phyloP scores from a whole-genome alignment of 2,113 vertebrate genomes.

The Cyprinodon brontotheroides region DNA sequence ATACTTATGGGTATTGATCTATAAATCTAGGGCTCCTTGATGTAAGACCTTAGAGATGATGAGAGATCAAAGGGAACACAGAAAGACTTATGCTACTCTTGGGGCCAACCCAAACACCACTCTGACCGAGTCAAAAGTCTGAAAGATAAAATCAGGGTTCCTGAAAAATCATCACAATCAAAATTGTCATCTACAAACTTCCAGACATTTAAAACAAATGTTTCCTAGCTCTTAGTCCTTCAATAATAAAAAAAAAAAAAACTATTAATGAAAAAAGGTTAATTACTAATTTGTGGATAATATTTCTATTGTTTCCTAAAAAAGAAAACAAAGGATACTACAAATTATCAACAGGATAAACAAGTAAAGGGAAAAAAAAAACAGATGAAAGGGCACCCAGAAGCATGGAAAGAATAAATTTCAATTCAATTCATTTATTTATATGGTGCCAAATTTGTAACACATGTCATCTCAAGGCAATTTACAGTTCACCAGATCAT shows the following conservation, averaged over 20 bases:
- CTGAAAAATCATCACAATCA: neutral
- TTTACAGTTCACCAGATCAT: too few relatives aligned
- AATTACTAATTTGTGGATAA: neutral
- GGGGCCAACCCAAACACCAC: conserved; percentile 18
- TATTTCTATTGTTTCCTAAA: neutral
- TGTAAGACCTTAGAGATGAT: conserved; percentile 62
- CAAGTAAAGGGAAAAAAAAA: neutral
- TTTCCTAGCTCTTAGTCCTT: too few relatives aligned
- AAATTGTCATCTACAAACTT: neutral
- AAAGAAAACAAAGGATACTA: too few relatives aligned
- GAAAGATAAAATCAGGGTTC: conserved; percentile 13
- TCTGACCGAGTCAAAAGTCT: conserved; percentile 35
- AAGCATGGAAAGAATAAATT: too few relatives aligned
- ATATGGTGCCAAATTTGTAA: too few relatives aligned
- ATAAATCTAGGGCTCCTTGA: conserved; percentile 66
- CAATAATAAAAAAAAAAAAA: too few relatives aligned
- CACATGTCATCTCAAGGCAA: too few relatives aligned
- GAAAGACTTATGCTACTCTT: conserved; percentile 46
- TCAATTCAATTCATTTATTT: too few relatives aligned
- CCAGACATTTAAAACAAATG: neutral
- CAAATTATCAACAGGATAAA: neutral
- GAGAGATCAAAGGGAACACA: conserved; percentile 60
- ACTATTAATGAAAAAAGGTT: neutral
- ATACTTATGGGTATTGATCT: conserved; percentile 72
- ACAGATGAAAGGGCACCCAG: too few relatives aligned